Conservation (phyloP, 2,113 vertebrate genomes). For the Capreolus pygargus region DNA sequence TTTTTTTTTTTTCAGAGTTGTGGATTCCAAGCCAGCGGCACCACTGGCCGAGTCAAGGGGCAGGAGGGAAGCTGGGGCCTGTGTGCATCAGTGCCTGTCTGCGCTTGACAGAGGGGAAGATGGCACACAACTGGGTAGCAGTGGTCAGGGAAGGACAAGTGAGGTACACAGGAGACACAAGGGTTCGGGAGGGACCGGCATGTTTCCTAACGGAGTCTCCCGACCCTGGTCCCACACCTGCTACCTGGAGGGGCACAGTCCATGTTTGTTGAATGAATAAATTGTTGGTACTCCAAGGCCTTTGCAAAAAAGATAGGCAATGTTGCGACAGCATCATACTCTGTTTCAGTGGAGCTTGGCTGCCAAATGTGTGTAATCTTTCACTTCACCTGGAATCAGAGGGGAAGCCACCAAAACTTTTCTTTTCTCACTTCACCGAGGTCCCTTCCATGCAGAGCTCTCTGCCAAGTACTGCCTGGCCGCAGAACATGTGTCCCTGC, state of each 20-base stretch:
- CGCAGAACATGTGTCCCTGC: not conserved
- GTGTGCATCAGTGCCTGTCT: accelerated
- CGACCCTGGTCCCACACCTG: not conserved
- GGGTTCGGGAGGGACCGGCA: not conserved
- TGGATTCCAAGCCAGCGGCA: not conserved
- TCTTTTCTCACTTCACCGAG: not conserved
- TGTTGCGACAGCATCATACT: not conserved
- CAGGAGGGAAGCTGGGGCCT: not conserved
- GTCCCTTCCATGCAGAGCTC: not conserved
- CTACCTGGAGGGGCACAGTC: not conserved
- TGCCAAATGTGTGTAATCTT: not conserved
- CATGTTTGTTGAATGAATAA: not conserved
- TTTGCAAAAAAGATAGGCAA: not conserved
- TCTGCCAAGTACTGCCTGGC: not conserved
- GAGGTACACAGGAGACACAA: not conserved
- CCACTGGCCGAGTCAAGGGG: not conserved
- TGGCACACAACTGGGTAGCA: not conserved
- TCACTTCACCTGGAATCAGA: not conserved
- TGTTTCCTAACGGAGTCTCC: not conserved
- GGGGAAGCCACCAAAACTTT: not conserved
- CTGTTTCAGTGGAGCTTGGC: not conserved
- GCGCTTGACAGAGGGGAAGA: not conserved
- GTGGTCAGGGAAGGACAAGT: not conserved
- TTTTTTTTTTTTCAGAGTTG: not conserved
- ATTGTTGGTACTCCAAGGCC: not conserved